Evolutionary conservation across 2,888 invertebrate genomes (phyloP), one percentile per base, ranked within the genome.

Genomic region (Melikaiella ostensackeni): DNA sequence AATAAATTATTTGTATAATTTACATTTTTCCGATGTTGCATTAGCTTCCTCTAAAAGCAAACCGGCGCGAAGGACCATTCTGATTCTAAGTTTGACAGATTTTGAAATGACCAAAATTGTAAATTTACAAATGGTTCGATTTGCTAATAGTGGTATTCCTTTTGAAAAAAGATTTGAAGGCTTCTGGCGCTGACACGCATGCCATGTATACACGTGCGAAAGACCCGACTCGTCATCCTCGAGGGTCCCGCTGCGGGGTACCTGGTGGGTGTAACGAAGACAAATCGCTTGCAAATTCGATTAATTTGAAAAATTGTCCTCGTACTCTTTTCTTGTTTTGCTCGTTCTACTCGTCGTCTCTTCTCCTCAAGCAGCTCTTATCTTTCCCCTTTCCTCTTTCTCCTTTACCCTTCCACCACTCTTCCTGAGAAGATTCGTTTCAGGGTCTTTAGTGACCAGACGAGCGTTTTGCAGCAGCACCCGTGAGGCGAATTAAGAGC

Each of bases 211-310:
- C 50, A 63, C 62, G 70, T 70, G 66, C 63, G 73, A 73, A 70
- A 82, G 81, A 81, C 83, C 80, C 81, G 81, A 80, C 80, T 82
- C 84, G 85, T 77, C 79, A 79, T 79, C 59, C 75, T 46, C 84
- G 84, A 79, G 82, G 81, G 83, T 83, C 87, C 84, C 85, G 82
- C 80, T 82, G 83, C 83, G 79, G 88, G 87, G 85, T 86, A 85
- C 86, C 85, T 86, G 86, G 89, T 88, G 88, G 89, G 89, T 89
- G 88, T 89, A 90, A 89, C 88, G 89, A 89, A 90, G 89, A 90
- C 89, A 89, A 89, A 89, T 89, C 86, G 87, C 85, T 86, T 86
- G 86, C 86, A 87, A 88, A 89, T 89, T 89, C 84, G 85, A 86
- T 87, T 85, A 87, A 88, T 78, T 61, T 79, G 80, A 78, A 79